Evolutionary conservation across 37 sponge, comb jelly and placozoan genomes (phyloP).

Genomic region (Beroe ovata): DNA sequence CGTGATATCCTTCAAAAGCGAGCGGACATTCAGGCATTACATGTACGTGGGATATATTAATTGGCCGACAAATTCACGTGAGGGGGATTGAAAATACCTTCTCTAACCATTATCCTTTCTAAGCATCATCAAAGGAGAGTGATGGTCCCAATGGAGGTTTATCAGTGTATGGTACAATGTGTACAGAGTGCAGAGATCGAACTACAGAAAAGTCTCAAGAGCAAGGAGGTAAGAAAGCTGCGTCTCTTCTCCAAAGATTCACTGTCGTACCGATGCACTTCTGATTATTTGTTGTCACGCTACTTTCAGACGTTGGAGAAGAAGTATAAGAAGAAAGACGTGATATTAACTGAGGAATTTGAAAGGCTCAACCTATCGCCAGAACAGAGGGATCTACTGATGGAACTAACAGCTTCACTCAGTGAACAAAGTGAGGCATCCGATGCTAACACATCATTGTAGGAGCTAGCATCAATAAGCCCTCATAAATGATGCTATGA

Average conservation of each 20-base stretch:
- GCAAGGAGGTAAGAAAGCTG: conserved; percentile 27
- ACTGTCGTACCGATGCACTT: no score
- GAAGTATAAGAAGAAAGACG: not conserved
- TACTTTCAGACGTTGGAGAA: not conserved
- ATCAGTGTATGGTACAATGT: conserved; percentile 67
- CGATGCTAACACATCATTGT: no score
- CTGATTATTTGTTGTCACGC: no score
- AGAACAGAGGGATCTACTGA: not conserved
- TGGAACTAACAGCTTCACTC: not conserved
- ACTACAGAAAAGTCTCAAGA: conserved; percentile 35
- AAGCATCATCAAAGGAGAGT: conserved; percentile 19
- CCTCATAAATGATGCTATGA: no score
- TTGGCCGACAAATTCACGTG: no score
- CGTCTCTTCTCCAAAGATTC: no score
- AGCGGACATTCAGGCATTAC: not conserved
- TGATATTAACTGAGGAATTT: not conserved
- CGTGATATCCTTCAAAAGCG: conserved; percentile 24
- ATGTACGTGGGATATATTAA: no score
- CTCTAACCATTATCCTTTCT: no score
- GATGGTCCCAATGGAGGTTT: conserved; percentile 65
- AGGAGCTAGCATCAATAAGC: no score
- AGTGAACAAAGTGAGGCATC: not conserved
- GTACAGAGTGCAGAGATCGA: conserved; percentile 65
- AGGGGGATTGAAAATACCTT: no score
- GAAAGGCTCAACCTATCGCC: not conserved